phyloP scores from a whole-genome alignment of 1,140 invertebrate species.

The Temnothorax longispinosus region DNA sequence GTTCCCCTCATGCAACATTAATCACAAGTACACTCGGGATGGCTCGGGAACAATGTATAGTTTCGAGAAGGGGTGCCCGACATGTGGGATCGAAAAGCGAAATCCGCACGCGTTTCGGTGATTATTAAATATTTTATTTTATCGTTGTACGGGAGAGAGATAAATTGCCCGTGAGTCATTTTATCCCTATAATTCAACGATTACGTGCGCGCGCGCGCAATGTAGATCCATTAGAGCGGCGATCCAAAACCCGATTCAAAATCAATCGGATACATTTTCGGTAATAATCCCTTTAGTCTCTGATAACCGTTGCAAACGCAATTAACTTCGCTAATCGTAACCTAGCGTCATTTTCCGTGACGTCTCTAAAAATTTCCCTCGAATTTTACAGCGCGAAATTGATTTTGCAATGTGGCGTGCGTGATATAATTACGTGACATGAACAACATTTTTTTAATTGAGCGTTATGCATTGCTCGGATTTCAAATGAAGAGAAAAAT shows the following conservation, averaged over 20 bases:
- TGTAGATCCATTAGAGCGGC: constrained; percentile 31
- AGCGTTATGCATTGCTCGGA: neutral
- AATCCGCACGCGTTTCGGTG: constrained; percentile 53
- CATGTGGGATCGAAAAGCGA: constrained; percentile 6
- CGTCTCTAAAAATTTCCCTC: constrained; percentile 8
- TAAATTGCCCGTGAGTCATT: constrained; percentile 15
- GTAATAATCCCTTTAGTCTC: constrained; percentile 32
- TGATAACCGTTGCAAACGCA: constrained; percentile 5
- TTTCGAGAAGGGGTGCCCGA: constrained; percentile 5
- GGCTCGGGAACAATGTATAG: constrained; percentile 36
- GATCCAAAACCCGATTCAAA: constrained; percentile 19
- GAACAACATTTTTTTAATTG: constrained; percentile 25
- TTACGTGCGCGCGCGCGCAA: constrained; percentile 36
- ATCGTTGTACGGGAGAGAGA: constrained; percentile 16
- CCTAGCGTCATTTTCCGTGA: neutral
- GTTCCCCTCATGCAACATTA: constrained; percentile 39
- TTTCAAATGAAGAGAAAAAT: neutral
- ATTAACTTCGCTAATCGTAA: constrained; percentile 20
- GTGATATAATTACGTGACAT: neutral
- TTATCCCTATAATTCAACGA: constrained; percentile 46
- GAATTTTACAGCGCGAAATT: constrained; percentile 21
- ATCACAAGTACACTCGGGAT: constrained; percentile 47
- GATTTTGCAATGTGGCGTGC: neutral
- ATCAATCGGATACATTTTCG: constrained; percentile 43
- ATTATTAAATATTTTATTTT: constrained; percentile 63